phyloP scores from a whole-genome alignment of 2,888 invertebrate species.

The Bembecia ichneumoniformis region DNA sequence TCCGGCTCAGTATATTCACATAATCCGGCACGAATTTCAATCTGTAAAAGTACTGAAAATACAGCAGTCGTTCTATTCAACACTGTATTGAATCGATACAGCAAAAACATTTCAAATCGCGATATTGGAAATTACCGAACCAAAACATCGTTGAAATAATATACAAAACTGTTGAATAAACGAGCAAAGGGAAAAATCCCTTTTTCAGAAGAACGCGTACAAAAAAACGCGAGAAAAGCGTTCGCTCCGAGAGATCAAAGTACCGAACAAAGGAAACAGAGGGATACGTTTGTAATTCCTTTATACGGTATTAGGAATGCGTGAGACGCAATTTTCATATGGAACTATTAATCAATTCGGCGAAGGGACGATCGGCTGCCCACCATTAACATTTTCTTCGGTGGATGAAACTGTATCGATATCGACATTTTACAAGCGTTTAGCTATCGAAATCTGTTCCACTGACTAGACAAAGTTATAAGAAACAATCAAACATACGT shows the following conservation, averaged over 20 bases:
- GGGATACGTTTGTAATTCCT: constrained; percentile 23
- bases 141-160: constrained; percentile 1
- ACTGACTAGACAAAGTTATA: too few species aligned
- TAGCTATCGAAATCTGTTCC: too few species aligned
- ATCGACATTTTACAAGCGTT: too few species aligned
- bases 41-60: too few species aligned
- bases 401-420: constrained; percentile 8
- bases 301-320: constrained; percentile 33
- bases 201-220: constrained; percentile 37
- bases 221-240: constrained; percentile 31
- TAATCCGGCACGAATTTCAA: too few species aligned
- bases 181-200: constrained; percentile 27
- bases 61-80: too few species aligned
- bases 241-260: constrained; percentile 8
- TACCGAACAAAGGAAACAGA: constrained; percentile 5
- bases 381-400: constrained; percentile 15
- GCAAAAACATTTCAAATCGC: too few species aligned
- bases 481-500: too few species aligned
- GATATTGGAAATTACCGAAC: background rate
- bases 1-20: too few species aligned
- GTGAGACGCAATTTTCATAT: constrained; percentile 42
- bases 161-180: constrained; percentile 16
- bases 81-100: too few species aligned
- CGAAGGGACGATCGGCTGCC: constrained; percentile 22
- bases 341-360: constrained; percentile 47